Conservation (phyloP, 1,140 invertebrate genomes). For the Macrosteles quadrilineatus region DNA sequence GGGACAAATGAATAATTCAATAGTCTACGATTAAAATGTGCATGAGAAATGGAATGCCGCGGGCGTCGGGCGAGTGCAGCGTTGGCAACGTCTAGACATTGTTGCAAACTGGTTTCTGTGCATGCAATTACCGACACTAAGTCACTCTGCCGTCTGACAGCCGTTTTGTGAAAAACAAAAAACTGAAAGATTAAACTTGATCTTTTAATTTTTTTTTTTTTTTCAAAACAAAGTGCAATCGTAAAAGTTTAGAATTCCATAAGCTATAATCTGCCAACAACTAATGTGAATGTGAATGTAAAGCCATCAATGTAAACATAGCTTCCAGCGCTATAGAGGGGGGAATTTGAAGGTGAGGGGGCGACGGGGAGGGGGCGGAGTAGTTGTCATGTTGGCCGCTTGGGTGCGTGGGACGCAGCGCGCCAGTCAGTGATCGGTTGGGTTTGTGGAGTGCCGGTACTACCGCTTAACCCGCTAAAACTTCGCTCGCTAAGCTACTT, state of each 20-base stretch:
- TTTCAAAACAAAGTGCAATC: too few species aligned
- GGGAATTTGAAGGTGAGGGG: neutral
- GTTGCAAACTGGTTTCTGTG: constrained; percentile 22
- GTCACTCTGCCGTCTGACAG: neutral
- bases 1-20: too few species aligned
- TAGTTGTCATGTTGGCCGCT: constrained; percentile 18
- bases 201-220: too few species aligned
- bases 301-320: constrained; percentile 10
- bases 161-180: too few species aligned
- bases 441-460: neutral
- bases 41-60: too few species aligned
- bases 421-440: constrained; percentile 23
- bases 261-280: neutral
- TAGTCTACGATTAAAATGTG: too few species aligned
- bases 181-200: too few species aligned
- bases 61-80: neutral
- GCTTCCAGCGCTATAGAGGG: neutral
- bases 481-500: constrained; percentile 16
- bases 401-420: constrained; percentile 20
- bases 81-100: constrained; percentile 18
- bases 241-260: neutral
- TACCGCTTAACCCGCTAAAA: constrained; percentile 14
- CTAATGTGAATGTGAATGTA: neutral
- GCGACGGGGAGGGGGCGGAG: neutral
- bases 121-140: constrained; percentile 6